Evolutionary conservation across 2,888 invertebrate genomes (phyloP).

Genomic region (Stenolophus ochropezus): DNA sequence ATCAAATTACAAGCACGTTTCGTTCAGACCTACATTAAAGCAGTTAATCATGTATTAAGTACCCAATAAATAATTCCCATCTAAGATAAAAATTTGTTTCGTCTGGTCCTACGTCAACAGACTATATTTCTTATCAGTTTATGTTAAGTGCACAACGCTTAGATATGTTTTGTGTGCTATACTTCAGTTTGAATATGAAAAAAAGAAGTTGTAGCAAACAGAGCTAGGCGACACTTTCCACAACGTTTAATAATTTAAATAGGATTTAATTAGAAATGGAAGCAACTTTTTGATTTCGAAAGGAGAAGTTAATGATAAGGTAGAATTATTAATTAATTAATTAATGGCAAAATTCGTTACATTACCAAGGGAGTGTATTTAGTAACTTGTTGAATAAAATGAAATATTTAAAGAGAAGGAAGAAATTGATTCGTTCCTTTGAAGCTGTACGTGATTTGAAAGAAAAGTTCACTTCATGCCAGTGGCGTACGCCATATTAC

Average conservation of each 20-base stretch:
- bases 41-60: no score
- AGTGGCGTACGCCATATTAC: not conserved
- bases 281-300: not conserved
- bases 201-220: no score
- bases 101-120: no score
- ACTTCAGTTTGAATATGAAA: no score
- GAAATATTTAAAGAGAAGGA: slow-evolving; percentile 29
- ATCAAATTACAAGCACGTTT: no score
- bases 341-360: slow-evolving; percentile 16
- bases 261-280: slow-evolving; percentile 1
- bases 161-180: no score
- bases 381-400: slow-evolving; percentile 41
- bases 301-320: slow-evolving; percentile 4
- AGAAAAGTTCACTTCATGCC: slow-evolving; percentile 5
- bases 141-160: no score
- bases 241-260: not conserved
- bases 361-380: slow-evolving; percentile 19
- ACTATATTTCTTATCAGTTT: no score
- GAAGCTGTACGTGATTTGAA: slow-evolving; percentile 38
- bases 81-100: no score
- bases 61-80: no score
- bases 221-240: no score
- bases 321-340: slow-evolving; percentile 31
- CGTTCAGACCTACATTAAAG: no score
- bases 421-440: slow-evolving; percentile 42